Percentiles rank a stretch among this genome's conserved stretches.
These are phyloP conservation scores for Clunio marinus DNA, from an alignment of 2,888 invertebrate genomes.

Conservation along the genomic window DNA sequence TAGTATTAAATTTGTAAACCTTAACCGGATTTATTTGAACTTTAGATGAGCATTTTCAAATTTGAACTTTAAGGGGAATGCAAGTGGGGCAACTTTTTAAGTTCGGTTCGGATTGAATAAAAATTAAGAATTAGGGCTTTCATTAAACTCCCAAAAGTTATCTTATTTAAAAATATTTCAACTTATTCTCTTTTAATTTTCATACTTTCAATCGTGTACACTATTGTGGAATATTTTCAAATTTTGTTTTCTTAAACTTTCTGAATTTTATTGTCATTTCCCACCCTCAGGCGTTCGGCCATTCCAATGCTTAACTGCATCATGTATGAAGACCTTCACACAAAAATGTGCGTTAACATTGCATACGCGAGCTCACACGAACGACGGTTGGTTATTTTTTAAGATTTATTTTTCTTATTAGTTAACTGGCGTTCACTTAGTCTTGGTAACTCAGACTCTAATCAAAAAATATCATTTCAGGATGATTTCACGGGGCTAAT, in stretches of 20 bases:
- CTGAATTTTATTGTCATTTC: not conserved
- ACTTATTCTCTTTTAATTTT: not conserved
- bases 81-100: not conserved
- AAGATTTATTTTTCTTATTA: slow-evolving; percentile 41
- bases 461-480: no score
- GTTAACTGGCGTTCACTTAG: not conserved
- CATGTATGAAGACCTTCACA: slow-evolving; percentile 65
- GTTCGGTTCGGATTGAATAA: no score
- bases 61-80: not conserved
- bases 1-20: not conserved
- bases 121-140: no score
- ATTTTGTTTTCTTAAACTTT: not conserved
- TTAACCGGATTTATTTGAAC: not conserved
- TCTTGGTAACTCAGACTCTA: no score
- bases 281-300: slow-evolving; percentile 44
- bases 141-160: no score
- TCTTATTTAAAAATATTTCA: no score
- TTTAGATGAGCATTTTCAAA: no score
- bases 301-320: slow-evolving; percentile 43
- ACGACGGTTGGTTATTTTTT: slow-evolving; percentile 52
- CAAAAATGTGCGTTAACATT: slow-evolving; percentile 78
- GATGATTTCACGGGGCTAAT: no score
- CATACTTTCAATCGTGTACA: not conserved
- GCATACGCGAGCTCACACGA: slow-evolving; percentile 74
- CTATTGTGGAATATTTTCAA: not conserved